Base-by-base conservation (phyloP, 2,797 vertebrate species). In the Melanotaenia pygmaea region DNA sequence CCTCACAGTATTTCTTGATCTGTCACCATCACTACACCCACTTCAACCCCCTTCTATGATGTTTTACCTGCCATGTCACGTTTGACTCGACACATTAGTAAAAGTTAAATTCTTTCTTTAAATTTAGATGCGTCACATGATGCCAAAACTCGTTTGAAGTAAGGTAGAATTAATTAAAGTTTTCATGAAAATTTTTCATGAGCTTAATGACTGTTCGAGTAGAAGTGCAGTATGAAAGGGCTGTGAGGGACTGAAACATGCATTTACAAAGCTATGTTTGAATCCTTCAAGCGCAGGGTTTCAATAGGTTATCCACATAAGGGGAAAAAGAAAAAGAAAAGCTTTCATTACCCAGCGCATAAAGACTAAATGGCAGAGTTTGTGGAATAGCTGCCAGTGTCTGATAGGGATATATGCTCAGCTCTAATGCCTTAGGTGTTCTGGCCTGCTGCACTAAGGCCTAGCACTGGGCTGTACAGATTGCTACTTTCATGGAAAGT, bases 401-500 rank as follows among this genome's bases (percentile, higher is more conserved):
- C 80, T 90, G 83, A 89, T 88, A 88, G 88, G 82, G 80, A 89
- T 85, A 81, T 86, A 82, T 72, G 80, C 87, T 87, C 83, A 59
- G 88, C 85, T 88, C 78, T 75, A 86, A 90, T 83, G 90, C 91
- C 91, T 89, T 81, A 79, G 89, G 89, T 91, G 89, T 91, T 93
- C 87, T 89, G 87, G 88, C 82, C 89, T 81, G 85, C 85, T 90
- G 88, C 89, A 81, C 89, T 50, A 85, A 84, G 71, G 86, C 81
- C 84, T 83, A 79, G 67, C 76, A 60, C 81, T 88, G 82, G 88
- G 92, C 89, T 83, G 83, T 88, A 88, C 89, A 92, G 90, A 94
- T 90, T 91, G 88, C 84, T 80, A 83, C 74, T 89, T 91, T 93
- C 91, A 93, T 89, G 76, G 86, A 93, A 90, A 87, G 89, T 86